These are phyloP conservation scores for Pteria penguin DNA, from an alignment of 2,888 invertebrate species.

Conservation along the genomic window DNA sequence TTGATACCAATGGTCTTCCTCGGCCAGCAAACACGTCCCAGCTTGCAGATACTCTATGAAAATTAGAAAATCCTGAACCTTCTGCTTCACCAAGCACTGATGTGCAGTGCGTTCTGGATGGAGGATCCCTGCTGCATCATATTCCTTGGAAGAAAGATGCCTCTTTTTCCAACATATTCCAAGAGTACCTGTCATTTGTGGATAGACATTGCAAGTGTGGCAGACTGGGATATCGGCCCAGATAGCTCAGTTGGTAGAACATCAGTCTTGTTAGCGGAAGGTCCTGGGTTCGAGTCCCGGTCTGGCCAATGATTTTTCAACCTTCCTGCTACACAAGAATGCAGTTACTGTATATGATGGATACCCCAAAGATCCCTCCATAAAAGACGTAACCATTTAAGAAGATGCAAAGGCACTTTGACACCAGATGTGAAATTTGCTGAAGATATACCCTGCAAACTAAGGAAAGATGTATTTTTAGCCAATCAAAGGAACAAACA, in stretches of 20 bases:
- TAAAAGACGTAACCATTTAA: neutral
- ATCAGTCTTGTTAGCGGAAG: no score
- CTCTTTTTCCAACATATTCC: slow-evolving; percentile 34
- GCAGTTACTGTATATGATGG: neutral
- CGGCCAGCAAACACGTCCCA: slow-evolving; percentile 44
- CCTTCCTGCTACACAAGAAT: no score
- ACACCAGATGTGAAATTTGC: neutral
- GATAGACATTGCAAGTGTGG: no score
- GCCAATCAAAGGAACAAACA: slow-evolving; percentile 37
- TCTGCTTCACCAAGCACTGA: neutral
- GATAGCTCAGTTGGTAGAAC: no score
- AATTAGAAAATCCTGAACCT: neutral
- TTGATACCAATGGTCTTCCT: slow-evolving; percentile 41
- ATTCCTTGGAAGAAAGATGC: slow-evolving; percentile 38
- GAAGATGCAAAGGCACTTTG: neutral
- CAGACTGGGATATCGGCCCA: no score
- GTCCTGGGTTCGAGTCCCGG: no score
- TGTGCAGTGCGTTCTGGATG: slow-evolving; percentile 38
- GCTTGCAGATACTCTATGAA: slow-evolving; percentile 53
- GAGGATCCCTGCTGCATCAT: slow-evolving; percentile 37
- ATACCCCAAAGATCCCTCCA: neutral
- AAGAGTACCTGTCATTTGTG: no score
- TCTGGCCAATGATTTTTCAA: no score
- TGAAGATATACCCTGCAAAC: slow-evolving; percentile 32
- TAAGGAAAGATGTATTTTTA: slow-evolving; percentile 38